Evolutionary conservation across 2,113 vertebrate genomes (phyloP).

Genomic region (Nesogale talazaci): DNA sequence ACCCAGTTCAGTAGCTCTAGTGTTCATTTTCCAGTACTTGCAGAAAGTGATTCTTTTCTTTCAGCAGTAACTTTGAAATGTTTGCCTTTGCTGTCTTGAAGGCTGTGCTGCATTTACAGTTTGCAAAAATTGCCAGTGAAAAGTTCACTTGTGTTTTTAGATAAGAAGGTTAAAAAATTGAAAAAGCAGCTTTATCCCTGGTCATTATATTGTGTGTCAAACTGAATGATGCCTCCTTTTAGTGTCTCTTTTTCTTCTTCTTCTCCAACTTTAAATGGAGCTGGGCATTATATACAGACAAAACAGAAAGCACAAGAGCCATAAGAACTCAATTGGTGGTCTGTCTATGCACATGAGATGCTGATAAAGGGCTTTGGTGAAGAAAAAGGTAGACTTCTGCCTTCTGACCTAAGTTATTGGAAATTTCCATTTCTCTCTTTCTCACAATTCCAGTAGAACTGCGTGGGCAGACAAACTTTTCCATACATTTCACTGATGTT

Average conservation of each 20-base stretch:
- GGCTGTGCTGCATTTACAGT: not conserved
- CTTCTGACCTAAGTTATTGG: not conserved
- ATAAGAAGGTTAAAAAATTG: not conserved
- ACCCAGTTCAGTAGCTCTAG: constrained; percentile 65
- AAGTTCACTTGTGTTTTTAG: constrained; percentile 9
- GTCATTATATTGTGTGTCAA: constrained; percentile 33
- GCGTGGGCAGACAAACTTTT: constrained; percentile 22
- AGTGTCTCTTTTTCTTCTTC: constrained; percentile 5
- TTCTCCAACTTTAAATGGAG: not conserved
- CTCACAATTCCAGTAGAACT: constrained; percentile 24
- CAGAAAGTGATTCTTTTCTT: constrained; percentile 58
- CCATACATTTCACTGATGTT: not conserved
- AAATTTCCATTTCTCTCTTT: constrained; percentile 10
- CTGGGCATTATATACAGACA: not conserved
- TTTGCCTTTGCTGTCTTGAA: constrained; percentile 37
- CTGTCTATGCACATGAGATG: not conserved
- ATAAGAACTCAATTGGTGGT: not conserved
- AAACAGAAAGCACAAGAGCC: not conserved
- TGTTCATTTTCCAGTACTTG: constrained; percentile 56
- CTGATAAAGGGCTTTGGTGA: not conserved
- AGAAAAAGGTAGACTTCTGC: not conserved
- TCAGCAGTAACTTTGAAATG: constrained; percentile 8
- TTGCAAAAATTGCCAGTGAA: not conserved
- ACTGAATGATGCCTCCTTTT: constrained; percentile 12
- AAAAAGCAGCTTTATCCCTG: not conserved